Base-by-base conservation (phyloP, 2,113 vertebrate species). In the Cavia porcellus region DNA sequence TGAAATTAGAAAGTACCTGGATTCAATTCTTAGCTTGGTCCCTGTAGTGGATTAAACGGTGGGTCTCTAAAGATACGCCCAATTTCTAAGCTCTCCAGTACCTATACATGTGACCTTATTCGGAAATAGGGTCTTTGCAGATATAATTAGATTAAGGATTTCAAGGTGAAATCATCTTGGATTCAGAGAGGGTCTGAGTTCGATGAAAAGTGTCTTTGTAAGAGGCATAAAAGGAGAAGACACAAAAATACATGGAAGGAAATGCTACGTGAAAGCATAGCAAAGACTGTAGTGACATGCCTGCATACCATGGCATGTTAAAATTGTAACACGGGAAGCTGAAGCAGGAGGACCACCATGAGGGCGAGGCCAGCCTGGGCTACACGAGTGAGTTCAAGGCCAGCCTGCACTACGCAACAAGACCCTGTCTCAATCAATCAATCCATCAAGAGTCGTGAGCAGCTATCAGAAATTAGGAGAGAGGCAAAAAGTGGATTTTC, bases 101-200 rank as follows among this genome's bases (percentile, higher is more conserved):
- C 19, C 59, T 89, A 6, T 42, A 28, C 84, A 66, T 70, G 22
- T 57, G 77, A 35, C 42, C 20, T 92, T 90, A 61, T 42, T 87
- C 88, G 38, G 28, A 93, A 93, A 86, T 50, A 57, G 12, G n/a
- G n/a, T 79, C 83, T 89, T 94, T 52, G 28, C 61, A 90, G 19
- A 70, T 77, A 19, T 83, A 82, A 92, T n/a, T 77, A 47, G 45
- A 28, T 77, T 75, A 77, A 94, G 75, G n/a, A 38, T 84, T 32
- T 95, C 47, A 90, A 83, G 62, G 55, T 66, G 64, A 95, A 38
- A 70, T 93, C 85, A 62, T 57, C 45, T n/a, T 62, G 59, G n/a
- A 80, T 62, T 70, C 83, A 70, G 6, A 22, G 32, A 52, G 25
- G 55, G 5, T 15, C 35, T 75, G 59, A 85, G 72, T 45, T 81